Evolutionary conservation across 2,888 invertebrate species (phyloP), one percentile per base, ranked within the genome.

Genomic region (Cancer borealis): DNA sequence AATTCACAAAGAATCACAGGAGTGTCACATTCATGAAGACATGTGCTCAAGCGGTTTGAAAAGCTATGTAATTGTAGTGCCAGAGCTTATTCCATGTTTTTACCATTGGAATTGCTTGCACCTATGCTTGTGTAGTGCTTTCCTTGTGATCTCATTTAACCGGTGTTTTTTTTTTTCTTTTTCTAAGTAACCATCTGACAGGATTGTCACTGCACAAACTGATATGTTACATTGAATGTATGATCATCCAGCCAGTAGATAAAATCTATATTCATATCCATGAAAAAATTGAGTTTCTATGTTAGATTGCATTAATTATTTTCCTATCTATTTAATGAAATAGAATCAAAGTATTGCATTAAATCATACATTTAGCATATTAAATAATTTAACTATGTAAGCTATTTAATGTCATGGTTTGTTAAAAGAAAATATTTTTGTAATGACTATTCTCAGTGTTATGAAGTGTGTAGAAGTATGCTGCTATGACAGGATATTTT

Each of bases 101-200:
- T 5, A 73, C 45, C n/a, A 30, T 88, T 92, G 92, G 47, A 90
- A 92, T 88, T 79, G 92, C 94, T 94, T 94, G 92, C 54, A 92
- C 60, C 60, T 91, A 60, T 94, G 90, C 94, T 94, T 94, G 66
- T 90, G 79, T 94, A 94, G 87, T 92, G 94, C 94, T 94, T 94
- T 94, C 90, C 92, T 90, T 92, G 92, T 94, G 94, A 94, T 94
- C 92, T 94, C 94, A 90, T 73, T 94, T 92, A 60, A 84, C 90
- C n/a, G 39, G 39, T 39, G 84, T 84, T 5, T 60, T 21, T 17
- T 21, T 17, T 14, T 54, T 14, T 54, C 54, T 54, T 14, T 54
- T 14, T 10, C 66, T 12, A 30, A 0, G 17, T 39, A 84, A 84
- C 84, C 30, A 45, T 87, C 79, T 54, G 30, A 92, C 45, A 47